A percentile compares a stretch with the other conserved stretches of the same genome.
phyloP scores from a whole-genome alignment of 2,888 invertebrate genomes.

The Cybosia mesomella region DNA sequence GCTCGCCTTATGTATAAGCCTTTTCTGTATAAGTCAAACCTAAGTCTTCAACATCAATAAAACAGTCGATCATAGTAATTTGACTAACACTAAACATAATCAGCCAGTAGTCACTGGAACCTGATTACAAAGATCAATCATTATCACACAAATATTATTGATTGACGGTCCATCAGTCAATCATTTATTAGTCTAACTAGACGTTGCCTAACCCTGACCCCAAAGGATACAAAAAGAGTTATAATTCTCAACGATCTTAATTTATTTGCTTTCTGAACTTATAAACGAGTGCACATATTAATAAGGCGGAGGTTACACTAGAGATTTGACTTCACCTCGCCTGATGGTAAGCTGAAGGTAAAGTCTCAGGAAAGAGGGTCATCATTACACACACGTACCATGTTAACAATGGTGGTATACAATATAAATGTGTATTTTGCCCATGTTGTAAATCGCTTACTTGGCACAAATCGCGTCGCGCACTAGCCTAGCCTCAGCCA shows the following conservation, averaged over 20 bases:
- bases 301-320: neutral
- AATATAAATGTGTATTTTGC: too few species aligned
- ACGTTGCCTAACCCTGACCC: neutral
- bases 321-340: too few species aligned
- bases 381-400: too few species aligned
- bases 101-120: neutral
- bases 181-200: neutral
- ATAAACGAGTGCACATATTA: neutral
- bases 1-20: too few species aligned
- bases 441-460: neutral
- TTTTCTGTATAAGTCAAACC: too few species aligned
- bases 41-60: neutral
- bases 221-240: neutral
- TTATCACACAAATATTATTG: neutral
- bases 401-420: too few species aligned
- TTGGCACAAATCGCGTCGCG: neutral
- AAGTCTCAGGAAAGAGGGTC: too few species aligned
- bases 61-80: constrained; percentile 1
- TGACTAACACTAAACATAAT: neutral
- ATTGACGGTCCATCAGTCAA: neutral
- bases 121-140: neutral
- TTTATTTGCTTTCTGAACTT: constrained; percentile 1
- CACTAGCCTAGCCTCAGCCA: neutral
- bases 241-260: constrained; percentile 1
- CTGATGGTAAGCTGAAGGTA: too few species aligned